Base-by-base conservation (phyloP, 2,113 vertebrate genomes). In the Etheostoma cragini region DNA sequence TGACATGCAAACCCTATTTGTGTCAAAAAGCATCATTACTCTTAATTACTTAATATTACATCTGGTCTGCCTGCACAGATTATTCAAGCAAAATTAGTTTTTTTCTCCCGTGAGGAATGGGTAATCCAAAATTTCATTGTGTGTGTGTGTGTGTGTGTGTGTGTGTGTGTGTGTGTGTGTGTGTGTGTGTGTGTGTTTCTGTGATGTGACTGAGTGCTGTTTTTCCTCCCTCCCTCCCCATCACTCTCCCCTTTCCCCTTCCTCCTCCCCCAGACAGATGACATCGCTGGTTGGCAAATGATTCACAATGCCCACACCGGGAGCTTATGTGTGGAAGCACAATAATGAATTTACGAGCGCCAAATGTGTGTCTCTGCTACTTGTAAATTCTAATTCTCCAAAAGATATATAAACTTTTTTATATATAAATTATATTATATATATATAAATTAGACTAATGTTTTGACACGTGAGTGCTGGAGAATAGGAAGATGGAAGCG, bases 1-100 rank as follows among this genome's bases (percentile, higher is more conserved):
- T 87, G 75, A 89, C 93, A 94, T 91, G 93, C 86, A 84, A 95
- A 93, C 93, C 7, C 94, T 95, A 96, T 96, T 94, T 90, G 94
- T 95, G 93, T 96, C 64, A 91, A 95, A 96, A 95, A 95, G 94
- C 93, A 95, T 96, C 95, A 96, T 97, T 96, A 96, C 94, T 96
- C 96, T 96, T 96, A 94, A 97, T 96, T 96, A 97, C 92, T 92
- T 92, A 80, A 87, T 93, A 94, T 97, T 96, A 94, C 93, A 70
- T 80, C 63, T 72, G 42, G 46, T 30, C 64, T 80, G 78, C 38
- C 79, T 75, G 8, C 58, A 53, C n/a, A 19, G 15, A 81, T 75
- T 62, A 67, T 62, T 76, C n/a, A 61, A 46, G 54, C 52, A 63
- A 86, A 86, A 85, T 84, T 8, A 57, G 17, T 42, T 47, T 77